Conservation (phyloP, 2,888 invertebrate species). For the Aleiodes testaceus region DNA sequence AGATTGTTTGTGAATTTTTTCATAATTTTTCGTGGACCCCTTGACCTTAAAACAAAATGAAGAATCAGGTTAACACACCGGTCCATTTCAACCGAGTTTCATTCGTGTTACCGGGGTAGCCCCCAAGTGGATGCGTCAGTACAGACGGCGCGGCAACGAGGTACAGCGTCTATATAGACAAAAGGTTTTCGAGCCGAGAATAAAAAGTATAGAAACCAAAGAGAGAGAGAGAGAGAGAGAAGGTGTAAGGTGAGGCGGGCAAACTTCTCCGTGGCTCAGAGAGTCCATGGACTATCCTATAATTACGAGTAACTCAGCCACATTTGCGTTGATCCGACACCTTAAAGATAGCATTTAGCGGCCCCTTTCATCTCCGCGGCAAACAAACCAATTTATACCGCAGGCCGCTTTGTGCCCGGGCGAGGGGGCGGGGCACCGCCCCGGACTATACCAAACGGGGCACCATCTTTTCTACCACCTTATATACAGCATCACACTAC, state of each 20-base stretch:
- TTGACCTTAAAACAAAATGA: background rate
- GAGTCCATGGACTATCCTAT: constrained; percentile 67
- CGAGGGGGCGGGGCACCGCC: constrained; percentile 73
- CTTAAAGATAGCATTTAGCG: constrained; percentile 74
- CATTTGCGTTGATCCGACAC: constrained; percentile 74
- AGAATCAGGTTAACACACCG: too few species aligned
- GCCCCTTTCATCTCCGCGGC: constrained; percentile 73
- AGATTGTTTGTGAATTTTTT: too few species aligned
- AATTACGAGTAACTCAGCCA: constrained; percentile 74
- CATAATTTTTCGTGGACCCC: background rate
- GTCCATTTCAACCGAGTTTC: too few species aligned
- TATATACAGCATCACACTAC: constrained; percentile 25
- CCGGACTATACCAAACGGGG: constrained; percentile 58
- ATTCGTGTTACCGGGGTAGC: constrained; percentile 3
- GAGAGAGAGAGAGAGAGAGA: constrained; percentile 37
- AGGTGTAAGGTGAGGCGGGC: constrained; percentile 41
- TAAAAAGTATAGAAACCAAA: background rate
- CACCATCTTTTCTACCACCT: constrained; percentile 39
- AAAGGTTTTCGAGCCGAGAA: background rate
- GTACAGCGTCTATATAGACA: background rate
- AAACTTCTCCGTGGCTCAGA: constrained; percentile 44
- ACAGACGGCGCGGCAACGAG: constrained; percentile 43
- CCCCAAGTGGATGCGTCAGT: constrained; percentile 29
- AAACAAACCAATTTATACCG: constrained; percentile 74
- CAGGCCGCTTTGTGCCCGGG: constrained; percentile 74